Evolutionary conservation across 2,888 invertebrate species (phyloP).

Genomic region (Holacanthella duospinosa): DNA sequence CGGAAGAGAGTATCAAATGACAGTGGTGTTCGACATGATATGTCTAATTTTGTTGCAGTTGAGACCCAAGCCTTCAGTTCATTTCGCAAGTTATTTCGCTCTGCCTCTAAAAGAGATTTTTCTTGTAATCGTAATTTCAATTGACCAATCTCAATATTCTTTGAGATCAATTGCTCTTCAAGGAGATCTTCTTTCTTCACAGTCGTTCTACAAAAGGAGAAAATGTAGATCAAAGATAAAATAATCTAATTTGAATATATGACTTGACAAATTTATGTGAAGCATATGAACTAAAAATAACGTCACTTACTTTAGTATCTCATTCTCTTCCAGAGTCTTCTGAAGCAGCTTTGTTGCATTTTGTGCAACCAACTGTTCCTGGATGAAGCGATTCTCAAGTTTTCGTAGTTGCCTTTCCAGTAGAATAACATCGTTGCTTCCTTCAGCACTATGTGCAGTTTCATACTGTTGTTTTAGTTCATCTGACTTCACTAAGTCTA

Average conservation of each 20-base stretch:
- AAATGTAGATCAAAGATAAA: background rate
- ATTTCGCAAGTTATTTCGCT: conserved; percentile 17
- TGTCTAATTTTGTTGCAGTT: conserved; percentile 26
- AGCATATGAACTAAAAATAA: no score
- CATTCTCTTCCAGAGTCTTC: conserved; percentile 23
- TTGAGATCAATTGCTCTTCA: conserved; percentile 25
- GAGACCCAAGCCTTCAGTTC: conserved; percentile 25
- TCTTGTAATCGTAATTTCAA: conserved; percentile 18
- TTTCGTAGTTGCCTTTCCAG: conserved; percentile 20
- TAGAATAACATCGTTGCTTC: background rate
- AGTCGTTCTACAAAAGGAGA: conserved; percentile 14
- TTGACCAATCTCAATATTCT: conserved; percentile 20
- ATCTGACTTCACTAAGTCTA: conserved; percentile 16
- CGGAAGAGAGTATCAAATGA: conserved; percentile 28
- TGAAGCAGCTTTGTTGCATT: conserved; percentile 15
- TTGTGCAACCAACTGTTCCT: conserved; percentile 24
- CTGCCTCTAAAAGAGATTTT: conserved; percentile 24
- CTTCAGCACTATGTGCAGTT: conserved; percentile 10
- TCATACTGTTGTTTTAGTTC: conserved; percentile 19
- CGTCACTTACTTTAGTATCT: conserved; percentile 15
- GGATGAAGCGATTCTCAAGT: conserved; percentile 31
- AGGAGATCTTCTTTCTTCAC: conserved; percentile 33
- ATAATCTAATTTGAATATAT: background rate
- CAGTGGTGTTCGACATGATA: conserved; percentile 20
- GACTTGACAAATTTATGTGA: no score